Percentiles rank a stretch among this genome's conserved stretches.
Conservation (phyloP, 2,888 invertebrate species). For the Labia minor region DNA sequence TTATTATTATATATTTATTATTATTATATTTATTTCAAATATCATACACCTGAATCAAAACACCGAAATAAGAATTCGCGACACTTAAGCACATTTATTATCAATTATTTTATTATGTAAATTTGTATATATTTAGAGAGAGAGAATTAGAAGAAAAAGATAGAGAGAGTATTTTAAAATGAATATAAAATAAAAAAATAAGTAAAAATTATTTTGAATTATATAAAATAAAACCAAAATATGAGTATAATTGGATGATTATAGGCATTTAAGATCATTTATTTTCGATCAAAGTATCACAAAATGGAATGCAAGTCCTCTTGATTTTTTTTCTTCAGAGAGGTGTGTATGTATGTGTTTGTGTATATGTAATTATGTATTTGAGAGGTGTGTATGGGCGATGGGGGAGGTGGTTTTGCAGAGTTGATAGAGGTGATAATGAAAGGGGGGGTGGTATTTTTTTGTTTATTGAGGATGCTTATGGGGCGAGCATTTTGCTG, state of each 20-base stretch:
- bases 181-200: background rate
- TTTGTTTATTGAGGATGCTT: too few species aligned
- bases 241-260: background rate
- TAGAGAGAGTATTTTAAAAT: slow-evolving; percentile 3
- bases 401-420: slow-evolving; percentile 16
- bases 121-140: too few species aligned
- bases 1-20: background rate
- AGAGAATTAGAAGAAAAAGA: too few species aligned
- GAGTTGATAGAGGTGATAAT: background rate
- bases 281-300: slow-evolving; percentile 27
- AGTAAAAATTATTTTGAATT: slow-evolving; percentile 8
- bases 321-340: background rate
- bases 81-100: slow-evolving; percentile 9
- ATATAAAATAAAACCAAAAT: too few species aligned
- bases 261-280: background rate
- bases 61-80: slow-evolving; percentile 16
- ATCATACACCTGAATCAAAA: slow-evolving; percentile 5
- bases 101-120: slow-evolving; percentile 16
- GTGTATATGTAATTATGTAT: slow-evolving; percentile 19
- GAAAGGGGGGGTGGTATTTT: background rate
- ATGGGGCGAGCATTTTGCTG: slow-evolving; percentile 88
- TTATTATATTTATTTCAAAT: background rate
- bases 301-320: slow-evolving; percentile 25
- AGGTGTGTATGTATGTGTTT: slow-evolving; percentile 20
- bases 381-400: slow-evolving; percentile 23